These are phyloP conservation scores for Contarinia nasturtii DNA, from an alignment of 1,140 invertebrate genomes.

Conservation along the genomic window DNA sequence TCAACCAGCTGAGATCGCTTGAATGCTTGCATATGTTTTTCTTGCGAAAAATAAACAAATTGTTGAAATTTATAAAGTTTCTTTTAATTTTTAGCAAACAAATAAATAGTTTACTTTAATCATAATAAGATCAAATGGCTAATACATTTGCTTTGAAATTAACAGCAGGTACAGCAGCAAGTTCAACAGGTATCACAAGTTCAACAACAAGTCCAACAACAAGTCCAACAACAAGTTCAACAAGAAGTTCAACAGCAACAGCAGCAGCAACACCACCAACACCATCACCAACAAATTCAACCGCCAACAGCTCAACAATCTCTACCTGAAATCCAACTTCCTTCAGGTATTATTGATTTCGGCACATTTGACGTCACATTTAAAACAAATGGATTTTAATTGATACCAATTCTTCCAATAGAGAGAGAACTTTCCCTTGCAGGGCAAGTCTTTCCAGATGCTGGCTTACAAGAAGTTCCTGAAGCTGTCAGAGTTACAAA, in stretches of 20 bases:
- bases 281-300: constrained; percentile 17
- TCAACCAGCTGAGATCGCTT: too few relatives aligned
- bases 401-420: constrained; percentile 2
- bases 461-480: constrained; percentile 31
- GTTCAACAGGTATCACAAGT: constrained; percentile 4
- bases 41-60: too few relatives aligned
- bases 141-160: too few relatives aligned
- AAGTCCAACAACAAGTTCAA: constrained; percentile 8
- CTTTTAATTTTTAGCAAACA: too few relatives aligned
- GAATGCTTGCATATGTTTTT: too few relatives aligned
- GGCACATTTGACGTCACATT: too few relatives aligned
- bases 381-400: too few relatives aligned
- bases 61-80: too few relatives aligned
- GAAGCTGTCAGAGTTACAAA: constrained; percentile 29
- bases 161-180: constrained; percentile 14
- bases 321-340: not conserved
- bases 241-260: constrained; percentile 13
- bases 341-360: too few relatives aligned
- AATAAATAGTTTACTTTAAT: too few relatives aligned
- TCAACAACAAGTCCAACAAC: constrained; percentile 10
- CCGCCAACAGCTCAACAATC: constrained; percentile 12
- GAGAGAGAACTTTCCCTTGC: not conserved
- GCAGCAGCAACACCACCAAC: constrained; percentile 23
- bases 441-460: too few relatives aligned
- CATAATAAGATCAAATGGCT: too few relatives aligned